A percentile compares a stretch with the other conserved stretches of the same genome.
These are phyloP conservation scores for Heptranchias perlo DNA, from an alignment of 2,113 vertebrate genomes.

Conservation along the genomic window DNA sequence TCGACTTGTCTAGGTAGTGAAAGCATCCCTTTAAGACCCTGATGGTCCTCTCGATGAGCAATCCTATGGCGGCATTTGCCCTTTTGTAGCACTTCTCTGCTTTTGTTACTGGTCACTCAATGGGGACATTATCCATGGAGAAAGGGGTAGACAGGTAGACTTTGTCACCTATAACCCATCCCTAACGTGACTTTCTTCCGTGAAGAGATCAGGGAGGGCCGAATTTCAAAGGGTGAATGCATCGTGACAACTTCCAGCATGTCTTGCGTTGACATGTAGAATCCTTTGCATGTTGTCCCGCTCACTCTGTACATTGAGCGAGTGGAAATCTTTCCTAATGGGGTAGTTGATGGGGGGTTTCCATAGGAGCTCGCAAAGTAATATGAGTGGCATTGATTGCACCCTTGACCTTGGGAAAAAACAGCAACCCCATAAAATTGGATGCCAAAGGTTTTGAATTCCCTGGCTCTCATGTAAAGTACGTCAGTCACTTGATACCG, in stretches of 20 bases:
- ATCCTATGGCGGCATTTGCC: not conserved
- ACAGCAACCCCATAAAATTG: not conserved
- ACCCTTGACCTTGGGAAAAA: not conserved
- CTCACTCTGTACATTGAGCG: no score
- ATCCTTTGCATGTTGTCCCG: not conserved
- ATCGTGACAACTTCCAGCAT: not conserved
- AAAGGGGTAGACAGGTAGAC: not conserved
- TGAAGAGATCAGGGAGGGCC: not conserved
- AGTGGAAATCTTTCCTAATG: not conserved
- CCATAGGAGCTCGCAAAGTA: not conserved
- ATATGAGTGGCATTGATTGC: not conserved
- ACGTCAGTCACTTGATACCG: not conserved
- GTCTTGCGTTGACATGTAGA: not conserved
- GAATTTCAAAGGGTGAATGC: not conserved
- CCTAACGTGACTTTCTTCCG: not conserved
- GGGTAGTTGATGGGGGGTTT: not conserved
- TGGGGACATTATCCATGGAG: not conserved
- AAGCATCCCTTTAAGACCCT: no score
- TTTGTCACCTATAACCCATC: not conserved
- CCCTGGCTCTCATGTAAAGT: not conserved
- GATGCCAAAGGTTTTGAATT: slow-evolving; percentile 2
- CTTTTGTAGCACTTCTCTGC: no score
- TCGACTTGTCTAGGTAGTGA: no score
- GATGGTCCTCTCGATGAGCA: not conserved
- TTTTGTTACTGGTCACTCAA: not conserved